Percentiles rank a stretch among this genome's conserved stretches.
Evolutionary conservation across 1,140 invertebrate species (phyloP).

Genomic region (Branchinecta lynchi): DNA sequence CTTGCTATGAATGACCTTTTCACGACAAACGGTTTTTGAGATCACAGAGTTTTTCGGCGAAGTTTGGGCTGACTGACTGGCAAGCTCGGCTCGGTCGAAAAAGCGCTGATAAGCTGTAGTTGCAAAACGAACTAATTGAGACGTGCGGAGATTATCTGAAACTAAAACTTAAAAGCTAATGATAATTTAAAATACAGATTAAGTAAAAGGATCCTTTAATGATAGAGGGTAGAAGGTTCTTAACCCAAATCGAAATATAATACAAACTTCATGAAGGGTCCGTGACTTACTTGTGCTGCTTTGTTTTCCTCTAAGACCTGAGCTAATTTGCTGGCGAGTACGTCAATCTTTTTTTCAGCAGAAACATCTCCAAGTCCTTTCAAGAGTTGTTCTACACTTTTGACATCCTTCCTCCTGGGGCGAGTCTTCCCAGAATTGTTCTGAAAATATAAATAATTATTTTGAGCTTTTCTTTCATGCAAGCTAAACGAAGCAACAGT

Average conservation of each 20-base stretch:
- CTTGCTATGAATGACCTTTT: no score
- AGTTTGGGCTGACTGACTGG: no score
- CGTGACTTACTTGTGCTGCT: conserved; percentile 38
- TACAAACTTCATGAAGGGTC: background rate
- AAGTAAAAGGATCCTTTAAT: background rate
- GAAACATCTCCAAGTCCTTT: conserved; percentile 49
- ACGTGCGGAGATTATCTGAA: no score
- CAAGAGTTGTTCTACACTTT: conserved; percentile 48
- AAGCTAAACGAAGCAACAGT: no score
- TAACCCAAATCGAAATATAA: background rate
- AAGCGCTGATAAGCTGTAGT: no score
- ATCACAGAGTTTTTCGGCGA: no score
- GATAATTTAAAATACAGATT: background rate
- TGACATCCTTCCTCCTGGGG: conserved; percentile 35
- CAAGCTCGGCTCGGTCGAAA: no score
- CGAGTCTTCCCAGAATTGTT: conserved; percentile 30
- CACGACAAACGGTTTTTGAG: no score
- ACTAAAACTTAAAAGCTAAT: background rate
- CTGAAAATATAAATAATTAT: no score
- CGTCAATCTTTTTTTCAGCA: conserved; percentile 47
- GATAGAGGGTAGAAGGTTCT: background rate
- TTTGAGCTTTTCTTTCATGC: no score
- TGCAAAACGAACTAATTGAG: no score
- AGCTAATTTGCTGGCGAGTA: conserved; percentile 55
- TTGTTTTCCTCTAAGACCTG: conserved; percentile 61